Conservation (phyloP, 1,140 invertebrate species). For the Drosophila subobscura region DNA sequence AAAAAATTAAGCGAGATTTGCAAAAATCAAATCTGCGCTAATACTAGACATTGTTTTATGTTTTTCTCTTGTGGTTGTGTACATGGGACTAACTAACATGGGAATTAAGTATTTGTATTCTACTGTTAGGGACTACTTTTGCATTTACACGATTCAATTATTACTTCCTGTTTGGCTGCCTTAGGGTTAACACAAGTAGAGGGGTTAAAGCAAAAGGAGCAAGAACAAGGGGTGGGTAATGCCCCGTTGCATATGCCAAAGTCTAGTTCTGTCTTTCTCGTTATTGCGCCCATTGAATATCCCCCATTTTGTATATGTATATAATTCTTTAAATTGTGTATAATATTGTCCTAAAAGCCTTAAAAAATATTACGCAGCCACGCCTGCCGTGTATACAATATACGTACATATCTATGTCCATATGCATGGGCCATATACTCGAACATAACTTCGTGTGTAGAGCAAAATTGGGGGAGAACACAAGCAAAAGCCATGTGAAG, state of each 20-base stretch:
- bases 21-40: slow-evolving; percentile 75
- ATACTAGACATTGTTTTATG: slow-evolving; percentile 56
- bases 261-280: slow-evolving; percentile 31
- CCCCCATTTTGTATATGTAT: slow-evolving; percentile 35
- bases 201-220: slow-evolving; percentile 20
- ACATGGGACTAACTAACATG: not conserved
- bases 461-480: slow-evolving; percentile 64
- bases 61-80: slow-evolving; percentile 29
- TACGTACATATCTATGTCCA: slow-evolving; percentile 19
- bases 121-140: slow-evolving; percentile 36
- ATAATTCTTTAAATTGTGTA: slow-evolving; percentile 56
- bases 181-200: slow-evolving; percentile 28
- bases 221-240: slow-evolving; percentile 22
- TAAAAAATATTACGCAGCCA: slow-evolving; percentile 65
- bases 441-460: slow-evolving; percentile 57
- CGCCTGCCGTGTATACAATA: slow-evolving; percentile 18
- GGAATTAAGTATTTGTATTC: slow-evolving; percentile 44
- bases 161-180: slow-evolving; percentile 52
- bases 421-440: slow-evolving; percentile 39
- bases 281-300: slow-evolving; percentile 27
- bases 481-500: slow-evolving; percentile 70
- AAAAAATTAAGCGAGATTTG: slow-evolving; percentile 67
- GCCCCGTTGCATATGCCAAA: not conserved
- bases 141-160: slow-evolving; percentile 28
- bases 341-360: slow-evolving; percentile 80